Evolutionary conservation across 2,797 vertebrate species (phyloP).

Genomic region (Tapirus indicus): DNA sequence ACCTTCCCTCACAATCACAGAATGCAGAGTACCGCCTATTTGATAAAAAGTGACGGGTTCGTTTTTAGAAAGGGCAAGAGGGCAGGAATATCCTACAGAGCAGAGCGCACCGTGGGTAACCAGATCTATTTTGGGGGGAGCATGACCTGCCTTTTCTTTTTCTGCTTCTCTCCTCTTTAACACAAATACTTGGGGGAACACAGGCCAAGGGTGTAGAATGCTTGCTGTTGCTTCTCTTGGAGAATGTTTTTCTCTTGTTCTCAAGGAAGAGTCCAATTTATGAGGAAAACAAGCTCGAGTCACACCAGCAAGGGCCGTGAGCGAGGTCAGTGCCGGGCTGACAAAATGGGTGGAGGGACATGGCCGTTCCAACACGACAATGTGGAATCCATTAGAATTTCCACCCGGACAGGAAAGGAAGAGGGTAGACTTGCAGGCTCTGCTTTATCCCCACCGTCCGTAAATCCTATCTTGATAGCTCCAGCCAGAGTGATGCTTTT

Average conservation of each 20-base stretch:
- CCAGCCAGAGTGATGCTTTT: neutral
- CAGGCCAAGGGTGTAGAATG: neutral
- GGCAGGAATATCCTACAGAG: neutral
- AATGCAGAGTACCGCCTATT: neutral
- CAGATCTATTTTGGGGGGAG: slow-evolving; percentile 50
- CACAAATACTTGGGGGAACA: neutral
- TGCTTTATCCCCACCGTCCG: neutral
- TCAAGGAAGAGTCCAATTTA: neutral
- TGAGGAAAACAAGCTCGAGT: slow-evolving; percentile 67
- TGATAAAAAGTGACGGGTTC: neutral
- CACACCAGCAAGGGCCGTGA: neutral
- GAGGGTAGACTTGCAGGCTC: slow-evolving; percentile 19
- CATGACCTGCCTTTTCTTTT: slow-evolving; percentile 40
- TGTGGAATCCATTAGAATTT: slow-evolving; percentile 87
- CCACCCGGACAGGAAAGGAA: slow-evolving; percentile 80
- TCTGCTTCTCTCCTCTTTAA: neutral
- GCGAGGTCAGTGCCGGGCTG: slow-evolving; percentile 54
- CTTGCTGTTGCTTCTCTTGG: neutral
- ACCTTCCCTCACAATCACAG: neutral
- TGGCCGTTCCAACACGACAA: slow-evolving; percentile 55
- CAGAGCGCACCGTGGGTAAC: neutral
- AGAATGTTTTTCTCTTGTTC: slow-evolving; percentile 50
- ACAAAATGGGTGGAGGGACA: slow-evolving; percentile 72
- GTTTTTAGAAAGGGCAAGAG: neutral
- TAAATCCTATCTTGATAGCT: slow-evolving; percentile 53